A percentile compares a stretch with the other conserved stretches of the same genome.
Evolutionary conservation across 2,113 vertebrate genomes (phyloP).

Genomic region (Galbula dea): DNA sequence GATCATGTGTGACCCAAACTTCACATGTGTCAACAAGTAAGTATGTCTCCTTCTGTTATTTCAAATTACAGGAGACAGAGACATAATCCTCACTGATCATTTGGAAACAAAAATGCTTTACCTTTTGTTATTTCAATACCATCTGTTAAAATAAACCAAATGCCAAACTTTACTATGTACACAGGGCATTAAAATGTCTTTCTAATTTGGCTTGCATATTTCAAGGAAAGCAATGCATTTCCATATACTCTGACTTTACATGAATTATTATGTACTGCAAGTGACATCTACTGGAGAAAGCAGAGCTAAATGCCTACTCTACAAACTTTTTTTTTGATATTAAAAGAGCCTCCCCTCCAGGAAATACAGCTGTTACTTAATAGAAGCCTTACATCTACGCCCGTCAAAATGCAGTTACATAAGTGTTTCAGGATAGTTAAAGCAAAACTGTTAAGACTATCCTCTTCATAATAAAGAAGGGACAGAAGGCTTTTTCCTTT

Average conservation of each 20-base stretch:
- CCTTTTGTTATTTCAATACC: conserved; percentile 71
- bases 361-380: conserved; percentile 25
- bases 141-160: conserved; percentile 72
- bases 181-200: conserved; percentile 45
- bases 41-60: conserved; percentile 63
- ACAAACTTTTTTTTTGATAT: conserved; percentile 49
- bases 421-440: not conserved
- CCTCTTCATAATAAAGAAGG: not conserved
- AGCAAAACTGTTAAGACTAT: not conserved
- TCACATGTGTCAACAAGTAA: conserved; percentile 58
- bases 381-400: not conserved
- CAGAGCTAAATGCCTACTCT: conserved; percentile 71
- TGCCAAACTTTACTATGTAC: conserved; percentile 55
- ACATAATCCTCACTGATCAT: conserved; percentile 60
- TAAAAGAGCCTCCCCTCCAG: conserved; percentile 18
- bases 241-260: conserved; percentile 68
- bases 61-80: conserved; percentile 47
- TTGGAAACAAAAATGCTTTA: conserved; percentile 64
- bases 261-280: conserved; percentile 80
- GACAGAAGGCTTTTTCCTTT: not conserved
- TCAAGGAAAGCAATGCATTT: conserved; percentile 19
- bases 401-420: not conserved
- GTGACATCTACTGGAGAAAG: conserved; percentile 85
- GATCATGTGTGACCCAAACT: conserved; percentile 56
- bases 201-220: conserved; percentile 41